Evolutionary conservation across 2,797 vertebrate genomes (phyloP).

Genomic region (Ptychobarbus kaznakovi): DNA sequence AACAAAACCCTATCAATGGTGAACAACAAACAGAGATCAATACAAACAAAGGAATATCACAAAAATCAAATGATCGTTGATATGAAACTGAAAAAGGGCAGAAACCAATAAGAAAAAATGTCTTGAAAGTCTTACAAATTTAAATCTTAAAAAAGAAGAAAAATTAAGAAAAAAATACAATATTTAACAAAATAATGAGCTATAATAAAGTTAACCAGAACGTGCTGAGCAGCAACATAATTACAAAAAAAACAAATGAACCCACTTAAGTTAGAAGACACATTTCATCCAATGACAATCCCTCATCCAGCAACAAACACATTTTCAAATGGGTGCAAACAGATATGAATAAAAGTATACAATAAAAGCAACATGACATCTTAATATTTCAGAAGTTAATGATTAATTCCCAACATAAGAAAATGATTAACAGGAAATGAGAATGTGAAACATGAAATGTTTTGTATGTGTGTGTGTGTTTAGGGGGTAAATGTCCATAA

Average conservation of each 20-base stretch:
- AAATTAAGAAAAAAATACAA: not conserved
- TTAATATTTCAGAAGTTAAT: slow-evolving; percentile 16
- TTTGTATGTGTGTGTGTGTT: not conserved
- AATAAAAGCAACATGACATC: not conserved
- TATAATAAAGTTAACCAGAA: too few species aligned
- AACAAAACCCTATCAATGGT: slow-evolving; percentile 30
- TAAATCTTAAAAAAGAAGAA: not conserved
- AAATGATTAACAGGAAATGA: slow-evolving; percentile 1
- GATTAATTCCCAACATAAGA: slow-evolving; percentile 2
- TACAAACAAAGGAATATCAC: slow-evolving; percentile 10
- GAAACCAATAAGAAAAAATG: not conserved
- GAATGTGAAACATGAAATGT: not conserved
- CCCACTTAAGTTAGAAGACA: slow-evolving; percentile 34
- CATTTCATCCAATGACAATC: slow-evolving; percentile 28
- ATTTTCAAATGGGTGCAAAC: slow-evolving; percentile 19
- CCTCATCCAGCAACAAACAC: slow-evolving; percentile 15
- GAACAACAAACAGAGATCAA: slow-evolving; percentile 28
- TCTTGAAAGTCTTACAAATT: not conserved
- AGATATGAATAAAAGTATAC: not conserved
- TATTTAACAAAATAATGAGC: too few species aligned
- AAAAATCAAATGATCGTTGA: slow-evolving; percentile 33
- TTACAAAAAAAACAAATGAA: not conserved
- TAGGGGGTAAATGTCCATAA: slow-evolving; percentile 20
- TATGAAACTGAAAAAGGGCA: not conserved
- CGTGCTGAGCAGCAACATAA: too few species aligned